Conservation (phyloP, 2,888 invertebrate species). For the Eugnorisma glareosa region DNA sequence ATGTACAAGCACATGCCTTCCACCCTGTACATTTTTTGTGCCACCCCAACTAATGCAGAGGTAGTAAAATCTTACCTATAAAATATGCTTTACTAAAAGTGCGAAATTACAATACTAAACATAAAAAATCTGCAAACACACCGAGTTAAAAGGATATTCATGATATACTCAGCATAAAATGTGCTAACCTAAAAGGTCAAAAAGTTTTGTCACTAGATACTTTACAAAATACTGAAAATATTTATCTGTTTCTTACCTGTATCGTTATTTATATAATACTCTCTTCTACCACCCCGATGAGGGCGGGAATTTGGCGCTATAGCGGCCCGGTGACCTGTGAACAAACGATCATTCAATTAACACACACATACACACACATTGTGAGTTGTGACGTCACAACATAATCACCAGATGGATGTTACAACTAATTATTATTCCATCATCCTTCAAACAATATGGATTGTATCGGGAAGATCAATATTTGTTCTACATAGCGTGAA, state of each 20-base stretch:
- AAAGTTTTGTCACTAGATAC: neutral
- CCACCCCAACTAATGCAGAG: neutral
- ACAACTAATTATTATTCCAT: conserved; percentile 52
- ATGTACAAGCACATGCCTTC: too few relatives aligned
- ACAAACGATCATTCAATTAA: conserved; percentile 55
- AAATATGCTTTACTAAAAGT: neutral
- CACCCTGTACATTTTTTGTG: too few relatives aligned
- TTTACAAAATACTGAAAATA: neutral
- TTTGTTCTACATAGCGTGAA: conserved; percentile 5
- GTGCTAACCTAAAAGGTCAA: neutral
- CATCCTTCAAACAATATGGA: conserved; percentile 48
- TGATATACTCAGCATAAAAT: conserved; percentile 27
- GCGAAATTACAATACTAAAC: neutral
- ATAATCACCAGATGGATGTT: conserved; percentile 49
- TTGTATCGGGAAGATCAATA: conserved; percentile 9
- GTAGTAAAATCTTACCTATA: neutral
- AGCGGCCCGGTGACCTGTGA: conserved; percentile 88
- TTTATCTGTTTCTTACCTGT: conserved; percentile 72
- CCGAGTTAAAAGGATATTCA: conserved; percentile 36
- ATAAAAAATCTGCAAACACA: conserved; percentile 19
- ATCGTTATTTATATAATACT: conserved; percentile 83
- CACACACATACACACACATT: conserved; percentile 11
- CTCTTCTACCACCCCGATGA: conserved; percentile 88
- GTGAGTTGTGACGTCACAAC: conserved; percentile 33
- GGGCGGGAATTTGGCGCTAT: conserved; percentile 89